Evolutionary conservation across 2,797 vertebrate species (phyloP).

Genomic region (Cryptoprocta ferox): DNA sequence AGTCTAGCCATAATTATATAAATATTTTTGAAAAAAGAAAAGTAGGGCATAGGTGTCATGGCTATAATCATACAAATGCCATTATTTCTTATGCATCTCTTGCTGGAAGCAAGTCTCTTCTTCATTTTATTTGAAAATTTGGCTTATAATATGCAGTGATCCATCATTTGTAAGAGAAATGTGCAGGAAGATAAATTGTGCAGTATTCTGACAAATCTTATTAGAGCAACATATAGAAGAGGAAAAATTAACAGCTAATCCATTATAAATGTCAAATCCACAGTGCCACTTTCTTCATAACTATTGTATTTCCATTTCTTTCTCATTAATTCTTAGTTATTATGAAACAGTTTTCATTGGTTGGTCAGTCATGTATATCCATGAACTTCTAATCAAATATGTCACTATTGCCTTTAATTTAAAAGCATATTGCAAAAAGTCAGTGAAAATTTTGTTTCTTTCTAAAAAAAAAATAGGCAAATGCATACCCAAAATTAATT

Average conservation of each 20-base stretch:
- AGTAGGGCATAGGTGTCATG: not conserved
- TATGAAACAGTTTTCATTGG: slow-evolving; percentile 70
- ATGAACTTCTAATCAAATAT: slow-evolving; percentile 68
- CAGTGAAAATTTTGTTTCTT: slow-evolving; percentile 41
- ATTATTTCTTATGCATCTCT: slow-evolving; percentile 21
- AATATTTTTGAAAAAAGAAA: slow-evolving; percentile 10
- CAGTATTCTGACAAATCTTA: slow-evolving; percentile 73
- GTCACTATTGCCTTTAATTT: slow-evolving; percentile 58
- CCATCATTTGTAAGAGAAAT: slow-evolving; percentile 73
- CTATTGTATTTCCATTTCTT: slow-evolving; percentile 77
- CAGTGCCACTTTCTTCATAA: slow-evolving; percentile 70
- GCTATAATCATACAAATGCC: slow-evolving; percentile 3
- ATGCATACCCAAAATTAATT: not conserved
- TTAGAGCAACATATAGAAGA: slow-evolving; percentile 78
- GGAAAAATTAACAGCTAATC: slow-evolving; percentile 78
- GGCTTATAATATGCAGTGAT: slow-evolving; percentile 68
- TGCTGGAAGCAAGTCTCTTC: slow-evolving; percentile 58
- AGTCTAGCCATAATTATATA: not conserved
- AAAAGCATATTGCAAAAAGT: slow-evolving; percentile 55
- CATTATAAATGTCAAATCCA: slow-evolving; percentile 76
- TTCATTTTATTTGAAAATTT: slow-evolving; percentile 75
- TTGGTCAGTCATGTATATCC: slow-evolving; percentile 67
- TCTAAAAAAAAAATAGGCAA: slow-evolving; percentile 3
- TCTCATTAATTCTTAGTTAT: slow-evolving; percentile 70
- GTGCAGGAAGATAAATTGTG: slow-evolving; percentile 76